Evolutionary conservation across 2,888 invertebrate species (phyloP).

Genomic region (Brenthis hecate): DNA sequence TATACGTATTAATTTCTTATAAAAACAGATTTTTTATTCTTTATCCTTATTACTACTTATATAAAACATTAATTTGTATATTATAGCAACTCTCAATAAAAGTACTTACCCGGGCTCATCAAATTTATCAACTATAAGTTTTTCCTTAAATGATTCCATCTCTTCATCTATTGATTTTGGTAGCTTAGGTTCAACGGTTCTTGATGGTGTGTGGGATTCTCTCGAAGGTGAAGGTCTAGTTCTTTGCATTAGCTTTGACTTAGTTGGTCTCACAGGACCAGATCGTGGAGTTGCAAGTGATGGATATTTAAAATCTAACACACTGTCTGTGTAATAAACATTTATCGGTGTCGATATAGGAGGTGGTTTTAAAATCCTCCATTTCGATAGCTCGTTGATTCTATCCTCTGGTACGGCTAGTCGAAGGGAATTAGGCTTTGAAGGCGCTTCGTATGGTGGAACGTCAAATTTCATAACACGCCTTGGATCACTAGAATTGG

Average conservation of each 20-base stretch:
- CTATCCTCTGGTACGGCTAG: constrained; percentile 38
- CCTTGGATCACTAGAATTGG: constrained; percentile 6
- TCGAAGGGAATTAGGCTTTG: constrained; percentile 26
- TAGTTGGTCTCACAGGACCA: constrained; percentile 44
- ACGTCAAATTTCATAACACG: constrained; percentile 28
- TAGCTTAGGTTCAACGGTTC: constrained; percentile 29
- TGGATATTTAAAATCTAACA: constrained; percentile 39
- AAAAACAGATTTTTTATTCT: not conserved
- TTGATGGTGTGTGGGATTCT: constrained; percentile 15
- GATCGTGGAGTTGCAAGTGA: constrained; percentile 41
- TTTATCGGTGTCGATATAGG: constrained; percentile 17
- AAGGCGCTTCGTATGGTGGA: constrained; percentile 23
- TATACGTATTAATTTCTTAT: too few relatives aligned
- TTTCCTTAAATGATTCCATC: constrained; percentile 45
- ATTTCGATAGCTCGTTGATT: constrained; percentile 36
- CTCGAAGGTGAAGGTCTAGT: constrained; percentile 23
- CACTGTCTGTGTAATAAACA: constrained; percentile 19
- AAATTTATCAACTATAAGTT: constrained; percentile 45
- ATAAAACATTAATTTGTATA: not conserved
- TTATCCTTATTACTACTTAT: too few relatives aligned
- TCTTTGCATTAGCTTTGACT: constrained; percentile 23
- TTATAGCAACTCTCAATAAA: constrained; percentile 1
- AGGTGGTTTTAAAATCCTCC: constrained; percentile 33
- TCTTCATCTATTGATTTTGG: constrained; percentile 43
- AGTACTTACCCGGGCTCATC: constrained; percentile 42